Base-by-base conservation (phyloP, 2,888 invertebrate species). In the Microdon myrmicae region DNA sequence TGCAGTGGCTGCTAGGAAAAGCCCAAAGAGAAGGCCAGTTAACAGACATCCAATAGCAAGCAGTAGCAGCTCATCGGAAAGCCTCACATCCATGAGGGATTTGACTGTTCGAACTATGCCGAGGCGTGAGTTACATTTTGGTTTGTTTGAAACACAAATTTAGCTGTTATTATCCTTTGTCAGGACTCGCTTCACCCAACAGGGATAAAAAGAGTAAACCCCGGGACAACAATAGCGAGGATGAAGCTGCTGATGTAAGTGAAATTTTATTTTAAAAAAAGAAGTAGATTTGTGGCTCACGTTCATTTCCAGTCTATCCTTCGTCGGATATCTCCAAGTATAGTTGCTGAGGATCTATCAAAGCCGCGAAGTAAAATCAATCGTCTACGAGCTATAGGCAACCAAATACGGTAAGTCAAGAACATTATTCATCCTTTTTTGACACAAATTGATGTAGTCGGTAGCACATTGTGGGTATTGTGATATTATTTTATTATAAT, bases 361-460 rank as follows among this genome's bases (percentile, higher is more conserved):
- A 69, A 69, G 22, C 71, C 72, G 5, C 69, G 71, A 45, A 80
- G 81, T 70, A 89, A 89, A 82, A 82, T 89, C 55, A 87, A 85
- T 78, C 85, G 87, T 69, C 78, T 90, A 71, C 82, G 86, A 70
- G 87, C 89, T 16, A 89, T 90, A 70, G 87, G 89, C 71, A 87
- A 89, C 78, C 90, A 90, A 81, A 90, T 90, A 76, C 86, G 89
- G 90, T 89, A 79, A 73, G 37, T 29, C 8, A 22, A 22, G 5
- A 8, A 5, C 6, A 8, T 22, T 22, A 22, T 5, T 5, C 22
- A n/a, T n/a, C n/a, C n/a, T n/a, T n/a, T n/a, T n/a, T n/a, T n/a
- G n/a, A n/a, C n/a, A n/a, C n/a, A n/a, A n/a, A n/a, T n/a, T n/a
- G n/a, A n/a, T n/a, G n/a, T n/a, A n/a, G n/a, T n/a, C n/a, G n/a